Percentiles rank a stretch among this genome's conserved stretches.
Conservation (phyloP, 1,140 invertebrate genomes). For the Plectrocnemia conspersa region DNA sequence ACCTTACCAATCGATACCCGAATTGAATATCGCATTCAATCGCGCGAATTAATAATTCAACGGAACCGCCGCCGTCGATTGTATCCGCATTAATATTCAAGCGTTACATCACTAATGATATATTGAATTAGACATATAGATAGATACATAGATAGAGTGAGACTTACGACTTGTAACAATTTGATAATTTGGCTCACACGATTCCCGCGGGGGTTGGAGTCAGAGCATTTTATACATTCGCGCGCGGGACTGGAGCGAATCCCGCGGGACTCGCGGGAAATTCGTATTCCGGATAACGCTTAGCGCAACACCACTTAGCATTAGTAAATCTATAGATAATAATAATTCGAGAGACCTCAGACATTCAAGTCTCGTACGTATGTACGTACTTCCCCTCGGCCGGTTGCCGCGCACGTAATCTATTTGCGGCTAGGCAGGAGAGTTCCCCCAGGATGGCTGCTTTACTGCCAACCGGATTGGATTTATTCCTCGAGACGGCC, state of each 20-base stretch:
- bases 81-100: too few species aligned
- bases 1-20: too few species aligned
- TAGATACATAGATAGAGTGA: too few species aligned
- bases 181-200: too few species aligned
- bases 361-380: conserved; percentile 31
- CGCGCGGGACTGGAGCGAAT: not conserved
- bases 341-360: conserved; percentile 21
- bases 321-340: conserved; percentile 32
- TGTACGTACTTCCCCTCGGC: conserved; percentile 6
- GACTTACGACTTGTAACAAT: too few species aligned
- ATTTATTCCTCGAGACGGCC: conserved; percentile 30
- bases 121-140: too few species aligned
- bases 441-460: conserved; percentile 20
- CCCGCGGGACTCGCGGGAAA: not conserved
- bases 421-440: conserved; percentile 31
- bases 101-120: too few species aligned
- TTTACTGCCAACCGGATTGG: conserved; percentile 22
- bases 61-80: too few species aligned
- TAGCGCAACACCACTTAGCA: conserved; percentile 9
- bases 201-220: too few species aligned
- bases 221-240: not conserved
- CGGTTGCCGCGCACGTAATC: conserved; percentile 30
- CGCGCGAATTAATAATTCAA: too few species aligned
- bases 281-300: conserved; percentile 3
- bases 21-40: too few species aligned